These are phyloP conservation scores for Agrochola lota DNA, from an alignment of 2,888 invertebrate species.

Conservation along the genomic window DNA sequence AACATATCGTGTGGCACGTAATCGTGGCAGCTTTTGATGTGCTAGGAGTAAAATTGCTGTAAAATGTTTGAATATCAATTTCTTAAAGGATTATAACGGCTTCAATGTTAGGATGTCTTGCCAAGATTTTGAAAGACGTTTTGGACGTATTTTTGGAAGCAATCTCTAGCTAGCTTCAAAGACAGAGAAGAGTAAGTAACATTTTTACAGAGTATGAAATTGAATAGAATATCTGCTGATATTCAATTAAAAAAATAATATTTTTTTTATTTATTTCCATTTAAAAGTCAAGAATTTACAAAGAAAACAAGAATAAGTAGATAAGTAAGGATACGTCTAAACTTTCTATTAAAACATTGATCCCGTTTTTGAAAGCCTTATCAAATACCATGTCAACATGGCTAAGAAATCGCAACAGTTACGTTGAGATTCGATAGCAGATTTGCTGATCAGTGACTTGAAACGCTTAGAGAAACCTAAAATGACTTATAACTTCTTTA, in stretches of 20 bases:
- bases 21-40: conserved; percentile 51
- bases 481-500: not conserved
- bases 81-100: conserved; percentile 17
- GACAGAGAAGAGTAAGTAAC: too few species aligned
- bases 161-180: not conserved
- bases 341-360: not conserved
- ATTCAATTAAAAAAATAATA: too few species aligned
- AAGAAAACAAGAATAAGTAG: not conserved
- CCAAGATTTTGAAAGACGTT: not conserved
- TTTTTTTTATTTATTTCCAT: too few species aligned
- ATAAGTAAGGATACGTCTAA: too few species aligned
- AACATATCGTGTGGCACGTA: conserved; percentile 73
- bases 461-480: not conserved
- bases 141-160: conserved; percentile 2
- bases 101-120: conserved; percentile 16
- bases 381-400: not conserved
- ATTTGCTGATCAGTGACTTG: not conserved
- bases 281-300: not conserved
- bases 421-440: not conserved
- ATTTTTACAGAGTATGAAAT: not conserved
- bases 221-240: too few species aligned
- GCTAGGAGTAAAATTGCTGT: conserved; percentile 8
- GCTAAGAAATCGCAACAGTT: not conserved
- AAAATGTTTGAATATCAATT: not conserved
- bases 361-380: not conserved